Evolutionary conservation across 1,140 invertebrate species (phyloP).

Genomic region (Nomia melanderi): DNA sequence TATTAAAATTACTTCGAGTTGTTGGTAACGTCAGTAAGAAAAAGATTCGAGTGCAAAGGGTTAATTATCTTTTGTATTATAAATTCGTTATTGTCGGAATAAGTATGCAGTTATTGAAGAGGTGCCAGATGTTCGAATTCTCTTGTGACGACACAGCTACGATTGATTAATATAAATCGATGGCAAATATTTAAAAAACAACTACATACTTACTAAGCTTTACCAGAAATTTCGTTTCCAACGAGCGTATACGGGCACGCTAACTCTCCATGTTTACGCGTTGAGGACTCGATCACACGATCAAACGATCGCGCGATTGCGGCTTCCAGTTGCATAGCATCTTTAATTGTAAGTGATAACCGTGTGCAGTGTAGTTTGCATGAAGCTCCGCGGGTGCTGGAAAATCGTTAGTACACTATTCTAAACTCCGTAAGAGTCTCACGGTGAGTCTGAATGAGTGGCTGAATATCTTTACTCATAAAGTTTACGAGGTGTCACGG

Average conservation of each 20-base stretch:
- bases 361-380: conserved; percentile 64
- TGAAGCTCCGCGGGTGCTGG: conserved; percentile 61
- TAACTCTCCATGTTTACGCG: neutral
- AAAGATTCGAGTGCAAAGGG: too few species aligned
- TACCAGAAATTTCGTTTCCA: neutral
- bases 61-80: too few species aligned
- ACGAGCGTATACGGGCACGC: neutral
- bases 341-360: neutral
- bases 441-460: neutral
- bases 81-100: too few species aligned
- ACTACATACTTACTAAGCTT: too few species aligned
- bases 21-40: too few species aligned
- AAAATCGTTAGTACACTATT: conserved; percentile 69
- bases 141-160: neutral
- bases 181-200: neutral
- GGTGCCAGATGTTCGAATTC: neutral
- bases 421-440: conserved; percentile 40
- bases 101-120: too few species aligned
- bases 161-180: neutral
- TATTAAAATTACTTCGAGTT: too few species aligned
- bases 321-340: conserved; percentile 17
- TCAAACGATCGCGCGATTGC: neutral
- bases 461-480: neutral
- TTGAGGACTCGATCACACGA: too few species aligned
- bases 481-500: neutral